Base-by-base conservation (phyloP, 2,113 vertebrate species). In the Ammodytes marinus region DNA sequence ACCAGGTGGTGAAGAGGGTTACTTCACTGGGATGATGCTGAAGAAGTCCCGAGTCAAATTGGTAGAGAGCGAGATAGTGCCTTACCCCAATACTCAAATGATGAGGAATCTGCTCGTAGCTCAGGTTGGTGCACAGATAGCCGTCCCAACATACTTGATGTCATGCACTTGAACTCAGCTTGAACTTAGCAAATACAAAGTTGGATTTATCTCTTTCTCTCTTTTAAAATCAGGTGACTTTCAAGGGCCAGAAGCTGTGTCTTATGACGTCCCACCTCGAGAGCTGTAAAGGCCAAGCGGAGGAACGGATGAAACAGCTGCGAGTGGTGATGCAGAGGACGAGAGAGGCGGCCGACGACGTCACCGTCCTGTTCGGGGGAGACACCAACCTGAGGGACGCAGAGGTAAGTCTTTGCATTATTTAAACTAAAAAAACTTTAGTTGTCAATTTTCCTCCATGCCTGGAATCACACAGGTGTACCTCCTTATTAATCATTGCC, bases 241-340 rank as follows among this genome's bases (percentile, higher is more conserved):
- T 98, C 57, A 94, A 87, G 69, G 95, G 94, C 17, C 95, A 94
- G 72, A 97, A 96, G 53, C 74, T 99, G 53, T 97, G 93, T 63
- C 92, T 99, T 80, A 97, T 99, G 97, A 99, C 97, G 0, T 98
- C 98, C 11, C 98, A 99, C 86, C 88, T 99, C 76, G 98, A 99
- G 83, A 99, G 98, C 90, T 99, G 97, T 82, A 98, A 95, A 90
- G 69, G 86, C 13, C 96, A 98, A 6, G 82, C 96, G 1, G 17
- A 71, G 39, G 97, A 98, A 84, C 94, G 98, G 6, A 77, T 96
- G 69, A 97, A 95, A 15, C 98, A 99, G 79, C 92, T 99, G 70
- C 91, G 89, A 15, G 82, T 91, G 9, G 95, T 96, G 37, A 84
- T 96, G 15, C 87, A 94, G 42, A 95, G 89, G 90, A 97, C 98